Evolutionary conservation across 2,797 vertebrate genomes (phyloP).

Genomic region (Coreius guichenoti): DNA sequence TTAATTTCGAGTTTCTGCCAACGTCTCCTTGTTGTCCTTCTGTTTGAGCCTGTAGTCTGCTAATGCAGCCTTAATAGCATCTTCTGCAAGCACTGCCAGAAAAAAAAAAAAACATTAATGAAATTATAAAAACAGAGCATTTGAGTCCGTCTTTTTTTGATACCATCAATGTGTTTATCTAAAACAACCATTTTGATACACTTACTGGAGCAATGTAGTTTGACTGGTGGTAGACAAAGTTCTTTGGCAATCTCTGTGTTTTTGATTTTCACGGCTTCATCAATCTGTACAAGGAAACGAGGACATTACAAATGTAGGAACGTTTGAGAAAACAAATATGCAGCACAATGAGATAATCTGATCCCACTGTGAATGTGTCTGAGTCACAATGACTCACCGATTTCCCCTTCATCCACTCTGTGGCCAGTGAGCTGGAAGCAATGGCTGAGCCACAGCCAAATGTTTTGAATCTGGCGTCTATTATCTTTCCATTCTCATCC

Average conservation of each 20-base stretch:
- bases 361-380: background rate
- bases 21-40: conserved; percentile 70
- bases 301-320: background rate
- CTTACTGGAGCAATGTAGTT: conserved; percentile 97
- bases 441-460: conserved; percentile 98
- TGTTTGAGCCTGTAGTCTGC: conserved; percentile 94
- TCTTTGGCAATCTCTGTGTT: conserved; percentile 98
- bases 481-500: conserved; percentile 88
- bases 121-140: background rate
- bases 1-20: conserved; percentile 70
- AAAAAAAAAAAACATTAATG: background rate
- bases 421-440: conserved; percentile 95
- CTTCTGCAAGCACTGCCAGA: conserved; percentile 91
- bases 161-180: background rate
- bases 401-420: conserved; percentile 97
- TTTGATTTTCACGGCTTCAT: conserved; percentile 90
- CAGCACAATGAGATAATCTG: background rate
- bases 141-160: background rate
- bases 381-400: conserved; percentile 81
- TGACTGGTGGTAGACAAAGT: conserved; percentile 94
- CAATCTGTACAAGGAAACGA: conserved; percentile 79
- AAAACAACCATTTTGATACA: background rate
- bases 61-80: conserved; percentile 95
- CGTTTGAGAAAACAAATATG: background rate
- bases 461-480: conserved; percentile 94